These are phyloP conservation scores for Potorous gilbertii DNA, from an alignment of 2,797 vertebrate species.

Conservation along the genomic window DNA sequence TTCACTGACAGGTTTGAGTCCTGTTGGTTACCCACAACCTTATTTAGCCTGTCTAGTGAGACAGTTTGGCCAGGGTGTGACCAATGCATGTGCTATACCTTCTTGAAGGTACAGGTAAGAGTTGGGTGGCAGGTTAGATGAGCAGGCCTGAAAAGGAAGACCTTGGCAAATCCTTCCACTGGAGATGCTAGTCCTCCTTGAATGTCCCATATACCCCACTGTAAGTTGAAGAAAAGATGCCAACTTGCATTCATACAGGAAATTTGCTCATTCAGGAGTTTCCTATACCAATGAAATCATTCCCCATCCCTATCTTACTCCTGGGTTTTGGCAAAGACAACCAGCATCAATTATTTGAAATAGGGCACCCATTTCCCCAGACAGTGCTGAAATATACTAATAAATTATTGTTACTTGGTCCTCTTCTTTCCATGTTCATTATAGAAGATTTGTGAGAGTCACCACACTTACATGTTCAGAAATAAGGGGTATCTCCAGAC, in stretches of 20 bases:
- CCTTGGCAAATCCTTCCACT: too few relatives aligned
- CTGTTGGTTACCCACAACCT: not conserved
- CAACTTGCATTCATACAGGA: not conserved
- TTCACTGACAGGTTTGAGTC: not conserved
- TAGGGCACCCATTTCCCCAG: not conserved
- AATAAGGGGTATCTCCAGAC: not conserved
- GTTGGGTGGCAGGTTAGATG: not conserved
- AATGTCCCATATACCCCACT: not conserved
- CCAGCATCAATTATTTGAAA: not conserved
- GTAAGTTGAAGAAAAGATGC: not conserved
- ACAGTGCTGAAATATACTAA: not conserved
- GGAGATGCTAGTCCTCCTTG: not conserved
- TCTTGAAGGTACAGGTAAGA: not conserved
- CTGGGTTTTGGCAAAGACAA: not conserved
- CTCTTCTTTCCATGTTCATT: not conserved
- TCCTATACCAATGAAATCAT: not conserved
- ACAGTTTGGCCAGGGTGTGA: not conserved
- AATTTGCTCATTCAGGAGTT: not conserved
- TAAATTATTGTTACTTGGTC: not conserved
- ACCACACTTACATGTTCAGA: not conserved
- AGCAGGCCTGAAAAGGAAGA: not conserved
- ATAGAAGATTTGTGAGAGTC: not conserved
- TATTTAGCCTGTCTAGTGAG: not conserved
- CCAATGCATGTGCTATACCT: not conserved
- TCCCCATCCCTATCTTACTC: not conserved